A percentile compares a stretch with the other conserved stretches of the same genome.
Conservation (phyloP, 2,888 invertebrate genomes). For the Chymomyza procnemis region DNA sequence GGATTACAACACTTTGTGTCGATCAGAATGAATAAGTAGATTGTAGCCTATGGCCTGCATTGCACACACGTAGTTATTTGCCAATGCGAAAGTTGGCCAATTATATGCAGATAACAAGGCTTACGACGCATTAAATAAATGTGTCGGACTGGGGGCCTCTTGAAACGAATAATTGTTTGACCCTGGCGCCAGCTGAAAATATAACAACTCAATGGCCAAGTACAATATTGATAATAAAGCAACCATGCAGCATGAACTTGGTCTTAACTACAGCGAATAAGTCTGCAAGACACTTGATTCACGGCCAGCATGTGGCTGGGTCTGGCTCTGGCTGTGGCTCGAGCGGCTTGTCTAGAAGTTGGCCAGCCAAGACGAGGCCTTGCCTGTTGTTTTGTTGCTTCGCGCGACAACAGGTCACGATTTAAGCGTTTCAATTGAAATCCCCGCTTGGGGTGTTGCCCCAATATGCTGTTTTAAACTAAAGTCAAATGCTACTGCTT, state of each 20-base stretch:
- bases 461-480: neutral
- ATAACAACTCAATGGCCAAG: conserved; percentile 25
- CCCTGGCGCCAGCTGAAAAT: conserved; percentile 17
- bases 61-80: neutral
- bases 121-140: neutral
- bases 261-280: conserved; percentile 16
- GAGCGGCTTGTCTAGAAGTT: neutral
- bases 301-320: neutral
- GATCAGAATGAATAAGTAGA: neutral
- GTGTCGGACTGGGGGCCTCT: conserved; percentile 13
- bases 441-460: neutral
- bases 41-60: neutral
- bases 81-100: conserved; percentile 4
- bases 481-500: conserved; percentile 21
- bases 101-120: neutral
- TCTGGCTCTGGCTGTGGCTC: neutral
- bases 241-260: neutral
- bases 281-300: conserved; percentile 10
- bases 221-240: conserved; percentile 33
- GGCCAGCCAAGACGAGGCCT: neutral
- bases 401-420: conserved; percentile 41
- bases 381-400: conserved; percentile 1
- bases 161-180: conserved; percentile 39
- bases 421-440: conserved; percentile 48
- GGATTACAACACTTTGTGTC: conserved; percentile 67